These are phyloP conservation scores for Corythaixoides concolor DNA, from an alignment of 2,113 vertebrate species.

Conservation along the genomic window DNA sequence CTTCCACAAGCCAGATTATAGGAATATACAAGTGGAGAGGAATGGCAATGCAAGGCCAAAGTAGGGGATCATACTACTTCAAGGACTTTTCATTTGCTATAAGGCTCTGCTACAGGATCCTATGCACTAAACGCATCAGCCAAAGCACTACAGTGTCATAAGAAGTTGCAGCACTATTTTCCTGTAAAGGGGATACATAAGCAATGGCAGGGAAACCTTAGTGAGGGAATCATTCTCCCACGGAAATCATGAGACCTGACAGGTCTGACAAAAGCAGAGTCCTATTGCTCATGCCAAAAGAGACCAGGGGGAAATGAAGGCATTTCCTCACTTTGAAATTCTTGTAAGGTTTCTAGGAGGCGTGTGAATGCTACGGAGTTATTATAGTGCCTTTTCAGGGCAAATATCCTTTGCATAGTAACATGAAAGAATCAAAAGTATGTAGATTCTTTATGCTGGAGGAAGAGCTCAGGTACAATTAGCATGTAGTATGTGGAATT, in stretches of 20 bases:
- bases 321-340: slow-evolving; percentile 35
- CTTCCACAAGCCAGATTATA: not conserved
- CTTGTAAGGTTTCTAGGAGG: slow-evolving; percentile 16
- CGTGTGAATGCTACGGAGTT: not conserved
- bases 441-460: not conserved
- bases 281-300: not conserved
- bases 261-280: slow-evolving; percentile 13
- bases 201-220: not conserved
- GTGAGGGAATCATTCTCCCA: not conserved
- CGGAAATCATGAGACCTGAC: not conserved
- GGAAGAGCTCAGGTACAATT: not conserved
- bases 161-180: not conserved
- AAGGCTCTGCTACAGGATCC: not conserved
- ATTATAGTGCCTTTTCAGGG: slow-evolving; percentile 1
- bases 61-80: not conserved
- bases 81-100: not conserved
- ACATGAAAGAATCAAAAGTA: slow-evolving; percentile 35
- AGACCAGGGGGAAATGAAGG: not conserved
- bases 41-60: not conserved
- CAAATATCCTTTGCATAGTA: slow-evolving; percentile 12
- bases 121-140: not conserved
- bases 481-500: not conserved
- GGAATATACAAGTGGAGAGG: not conserved
- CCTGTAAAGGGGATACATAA: not conserved
- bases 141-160: not conserved